Percentiles rank a stretch among this genome's conserved stretches.
Conservation (phyloP, 2,888 invertebrate species). For the Drosophila barbarae region DNA sequence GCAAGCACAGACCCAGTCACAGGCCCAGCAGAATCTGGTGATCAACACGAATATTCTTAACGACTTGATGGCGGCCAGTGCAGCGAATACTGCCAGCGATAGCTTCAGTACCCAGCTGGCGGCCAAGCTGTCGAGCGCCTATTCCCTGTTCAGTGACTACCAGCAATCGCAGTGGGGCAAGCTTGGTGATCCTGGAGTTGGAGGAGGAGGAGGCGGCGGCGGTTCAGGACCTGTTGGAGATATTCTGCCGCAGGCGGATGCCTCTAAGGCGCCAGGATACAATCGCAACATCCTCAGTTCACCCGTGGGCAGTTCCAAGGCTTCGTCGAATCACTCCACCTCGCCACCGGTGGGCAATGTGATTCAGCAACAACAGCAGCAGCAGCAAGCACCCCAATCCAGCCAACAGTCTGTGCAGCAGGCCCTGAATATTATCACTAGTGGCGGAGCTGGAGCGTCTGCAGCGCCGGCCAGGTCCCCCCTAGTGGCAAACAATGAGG, state of each 20-base stretch:
- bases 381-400: constrained; percentile 16
- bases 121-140: constrained; percentile 82
- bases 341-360: constrained; percentile 80
- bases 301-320: constrained; percentile 86
- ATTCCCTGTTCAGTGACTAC: constrained; percentile 92
- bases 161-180: constrained; percentile 81
- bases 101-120: constrained; percentile 74
- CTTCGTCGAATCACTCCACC: constrained; percentile 81
- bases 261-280: constrained; percentile 94
- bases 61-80: constrained; percentile 49
- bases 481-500: constrained; percentile 61
- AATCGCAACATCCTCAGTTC: constrained; percentile 87
- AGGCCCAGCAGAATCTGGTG: constrained; percentile 57
- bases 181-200: constrained; percentile 58
- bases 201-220: constrained; percentile 39
- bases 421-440: constrained; percentile 62
- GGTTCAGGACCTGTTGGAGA: constrained; percentile 70
- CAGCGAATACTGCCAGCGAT: constrained; percentile 47
- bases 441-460: constrained; percentile 34
- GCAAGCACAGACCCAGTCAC: constrained; percentile 25
- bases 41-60: constrained; percentile 65
- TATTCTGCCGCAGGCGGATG: constrained; percentile 85
- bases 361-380: constrained; percentile 33
- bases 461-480: constrained; percentile 66
- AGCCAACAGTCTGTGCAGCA: constrained; percentile 58